Evolutionary conservation across 2,888 invertebrate genomes (phyloP).

Genomic region (Sarcophaga variegata): DNA sequence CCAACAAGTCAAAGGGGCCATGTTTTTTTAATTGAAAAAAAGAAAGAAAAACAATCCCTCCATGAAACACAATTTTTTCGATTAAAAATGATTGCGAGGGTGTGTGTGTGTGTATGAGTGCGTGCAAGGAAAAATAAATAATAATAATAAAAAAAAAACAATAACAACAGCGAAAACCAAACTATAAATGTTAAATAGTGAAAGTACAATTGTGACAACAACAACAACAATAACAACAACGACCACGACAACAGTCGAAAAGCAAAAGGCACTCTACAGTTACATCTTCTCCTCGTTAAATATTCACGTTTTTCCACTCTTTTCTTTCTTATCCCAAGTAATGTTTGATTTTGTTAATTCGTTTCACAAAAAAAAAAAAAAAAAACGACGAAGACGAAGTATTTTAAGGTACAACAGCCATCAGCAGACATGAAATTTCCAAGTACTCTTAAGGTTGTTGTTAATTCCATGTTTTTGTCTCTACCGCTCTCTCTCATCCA

Average conservation of each 20-base stretch:
- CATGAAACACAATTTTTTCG: no score
- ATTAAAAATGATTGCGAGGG: neutral
- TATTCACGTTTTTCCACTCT: slow-evolving; percentile 42
- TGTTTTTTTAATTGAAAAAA: slow-evolving; percentile 28
- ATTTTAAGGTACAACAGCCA: slow-evolving; percentile 32
- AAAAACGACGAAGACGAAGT: neutral
- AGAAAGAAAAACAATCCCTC: neutral
- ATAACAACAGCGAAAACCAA: neutral
- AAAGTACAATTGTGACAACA: slow-evolving; percentile 62
- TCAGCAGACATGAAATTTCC: neutral
- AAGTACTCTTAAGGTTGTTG: slow-evolving; percentile 35
- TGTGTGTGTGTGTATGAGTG: neutral
- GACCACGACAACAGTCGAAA: neutral
- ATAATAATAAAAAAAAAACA: neutral
- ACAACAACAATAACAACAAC: neutral
- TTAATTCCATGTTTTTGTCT: neutral
- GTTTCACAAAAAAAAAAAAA: neutral
- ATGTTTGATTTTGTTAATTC: neutral
- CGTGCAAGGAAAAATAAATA: slow-evolving; percentile 5
- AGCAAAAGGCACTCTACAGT: slow-evolving; percentile 9
- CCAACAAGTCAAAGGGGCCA: slow-evolving; percentile 13
- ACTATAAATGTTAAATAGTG: slow-evolving; percentile 58
- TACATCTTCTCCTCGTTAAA: slow-evolving; percentile 60
- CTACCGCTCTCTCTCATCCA: neutral
- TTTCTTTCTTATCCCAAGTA: neutral